phyloP scores from a whole-genome alignment of 1,140 invertebrate genomes.

The Batillaria attramentaria region DNA sequence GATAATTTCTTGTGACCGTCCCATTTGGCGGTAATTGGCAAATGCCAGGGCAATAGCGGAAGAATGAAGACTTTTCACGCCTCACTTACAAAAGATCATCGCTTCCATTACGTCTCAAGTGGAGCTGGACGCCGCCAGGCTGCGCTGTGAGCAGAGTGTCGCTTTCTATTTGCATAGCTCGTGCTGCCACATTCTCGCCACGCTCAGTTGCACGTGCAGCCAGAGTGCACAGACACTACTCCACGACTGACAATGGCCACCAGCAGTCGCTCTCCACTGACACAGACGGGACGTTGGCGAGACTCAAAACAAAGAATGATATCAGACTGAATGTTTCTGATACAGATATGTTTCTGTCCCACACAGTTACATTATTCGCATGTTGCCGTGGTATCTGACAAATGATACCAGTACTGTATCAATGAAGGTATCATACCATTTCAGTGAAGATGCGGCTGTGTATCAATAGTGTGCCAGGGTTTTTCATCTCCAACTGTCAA shows the following conservation, averaged over 20 bases:
- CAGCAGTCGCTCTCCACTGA: background rate
- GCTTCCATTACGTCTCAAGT: slow-evolving; percentile 15
- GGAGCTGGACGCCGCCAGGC: slow-evolving; percentile 5
- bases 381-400: background rate
- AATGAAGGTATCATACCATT: too few relatives aligned
- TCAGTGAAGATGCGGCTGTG: too few relatives aligned
- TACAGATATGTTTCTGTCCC: background rate
- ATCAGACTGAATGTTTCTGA: background rate
- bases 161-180: slow-evolving; percentile 21
- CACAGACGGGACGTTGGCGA: background rate
- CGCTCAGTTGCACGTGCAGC: too few relatives aligned
- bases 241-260: background rate
- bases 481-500: too few relatives aligned
- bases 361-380: background rate
- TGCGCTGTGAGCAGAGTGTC: background rate
- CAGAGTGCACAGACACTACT: too few relatives aligned
- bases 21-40: slow-evolving; percentile 23
- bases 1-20: slow-evolving; percentile 30
- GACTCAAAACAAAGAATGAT: background rate
- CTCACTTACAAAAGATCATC: slow-evolving; percentile 32
- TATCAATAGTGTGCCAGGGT: too few relatives aligned
- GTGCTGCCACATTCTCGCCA: slow-evolving; percentile 9
- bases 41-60: background rate
- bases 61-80: slow-evolving; percentile 17
- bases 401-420: too few relatives aligned